A percentile compares a stretch with the other conserved stretches of the same genome.
Conservation (phyloP, 2,888 invertebrate genomes). For the Hemicrepidius hirtus region DNA sequence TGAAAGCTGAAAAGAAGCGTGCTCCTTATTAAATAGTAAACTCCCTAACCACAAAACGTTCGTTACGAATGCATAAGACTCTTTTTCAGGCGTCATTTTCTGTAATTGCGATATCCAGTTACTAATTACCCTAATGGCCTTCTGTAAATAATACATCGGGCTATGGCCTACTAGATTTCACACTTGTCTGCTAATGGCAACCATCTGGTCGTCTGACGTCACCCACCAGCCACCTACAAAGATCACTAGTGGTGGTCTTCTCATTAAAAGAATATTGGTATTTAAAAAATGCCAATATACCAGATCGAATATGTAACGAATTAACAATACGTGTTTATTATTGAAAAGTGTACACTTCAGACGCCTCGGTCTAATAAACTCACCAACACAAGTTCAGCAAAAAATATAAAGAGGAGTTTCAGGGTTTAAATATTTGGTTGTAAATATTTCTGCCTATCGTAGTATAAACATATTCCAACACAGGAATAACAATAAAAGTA, state of each 20-base stretch:
- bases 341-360: too few species aligned
- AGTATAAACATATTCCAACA: too few species aligned
- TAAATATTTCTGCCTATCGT: too few species aligned
- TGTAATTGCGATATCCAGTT: slow-evolving; percentile 66
- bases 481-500: too few species aligned
- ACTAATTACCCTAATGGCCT: slow-evolving; percentile 68
- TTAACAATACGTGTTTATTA: too few species aligned
- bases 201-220: slow-evolving; percentile 56
- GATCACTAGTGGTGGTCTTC: slow-evolving; percentile 57
- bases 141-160: slow-evolving; percentile 57
- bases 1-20: slow-evolving; percentile 51
- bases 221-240: slow-evolving; percentile 53
- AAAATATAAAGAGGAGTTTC: too few species aligned
- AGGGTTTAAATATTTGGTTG: too few species aligned
- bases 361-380: too few species aligned
- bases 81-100: slow-evolving; percentile 62
- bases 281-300: neutral
- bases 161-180: slow-evolving; percentile 56
- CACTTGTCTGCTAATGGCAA: slow-evolving; percentile 60
- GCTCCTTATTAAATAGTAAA: slow-evolving; percentile 56
- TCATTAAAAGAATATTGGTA: slow-evolving; percentile 1
- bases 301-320: neutral
- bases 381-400: too few species aligned
- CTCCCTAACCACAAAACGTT: slow-evolving; percentile 54
- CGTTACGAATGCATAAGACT: slow-evolving; percentile 57